These are phyloP conservation scores for Parauchenoglanis punctatus DNA, from an alignment of 2,797 vertebrate species.

Conservation along the genomic window DNA sequence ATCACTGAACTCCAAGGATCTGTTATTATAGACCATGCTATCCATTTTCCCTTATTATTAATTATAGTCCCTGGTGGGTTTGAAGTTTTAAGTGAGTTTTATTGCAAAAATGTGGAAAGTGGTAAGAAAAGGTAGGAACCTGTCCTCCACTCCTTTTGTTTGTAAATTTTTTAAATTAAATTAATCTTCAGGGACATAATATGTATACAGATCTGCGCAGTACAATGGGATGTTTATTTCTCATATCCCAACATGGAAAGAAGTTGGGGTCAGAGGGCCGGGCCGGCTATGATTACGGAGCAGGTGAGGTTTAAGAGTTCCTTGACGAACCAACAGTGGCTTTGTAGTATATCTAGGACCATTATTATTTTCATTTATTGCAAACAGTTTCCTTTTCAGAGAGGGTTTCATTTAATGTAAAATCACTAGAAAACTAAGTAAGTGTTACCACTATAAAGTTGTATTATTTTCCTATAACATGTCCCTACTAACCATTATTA, in stretches of 20 bases:
- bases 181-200: not conserved
- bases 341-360: not conserved
- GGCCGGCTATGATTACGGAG: not conserved
- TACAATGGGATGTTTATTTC: not conserved
- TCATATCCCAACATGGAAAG: not conserved
- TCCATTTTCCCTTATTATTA: constrained; percentile 21
- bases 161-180: not conserved
- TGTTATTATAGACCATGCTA: not conserved
- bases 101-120: not conserved
- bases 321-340: not conserved
- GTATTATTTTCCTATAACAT: not conserved
- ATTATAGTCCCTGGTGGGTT: not conserved
- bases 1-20: constrained; percentile 62
- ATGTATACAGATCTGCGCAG: not conserved
- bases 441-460: not conserved
- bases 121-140: not conserved
- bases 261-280: not conserved
- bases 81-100: not conserved
- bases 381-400: not conserved
- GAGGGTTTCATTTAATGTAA: not conserved
- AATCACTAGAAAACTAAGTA: not conserved
- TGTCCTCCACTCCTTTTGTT: not conserved
- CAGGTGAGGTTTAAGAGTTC: not conserved
- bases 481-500: not conserved
- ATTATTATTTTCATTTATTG: not conserved